Base-by-base conservation (phyloP, 2,113 vertebrate genomes). In the Acanthisitta chloris region DNA sequence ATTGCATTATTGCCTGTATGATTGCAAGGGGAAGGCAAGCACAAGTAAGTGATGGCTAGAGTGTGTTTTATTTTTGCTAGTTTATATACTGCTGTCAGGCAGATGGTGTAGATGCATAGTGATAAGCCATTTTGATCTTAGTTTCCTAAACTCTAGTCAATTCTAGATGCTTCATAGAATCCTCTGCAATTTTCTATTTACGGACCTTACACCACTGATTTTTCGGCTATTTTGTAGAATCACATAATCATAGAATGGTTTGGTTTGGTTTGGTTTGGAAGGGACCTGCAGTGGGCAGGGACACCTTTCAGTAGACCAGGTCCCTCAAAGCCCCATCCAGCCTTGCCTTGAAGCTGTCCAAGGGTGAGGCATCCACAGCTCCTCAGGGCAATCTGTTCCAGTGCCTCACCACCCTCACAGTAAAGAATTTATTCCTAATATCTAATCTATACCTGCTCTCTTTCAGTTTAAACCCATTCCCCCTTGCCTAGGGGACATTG, bases 31-130 rank as follows among this genome's bases (percentile, higher is more conserved):
- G 48, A 87, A 91, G 62, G 36, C 42, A 66, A 80, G 11, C 29
- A 71, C 49, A 28, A 79, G 15, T 85, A 57, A 61, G 8, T 43
- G 57, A 65, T 59, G 31, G 61, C 59, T 74, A 67, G n/a, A 43
- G 10, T 71, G 15, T 0, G 0, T 31, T 20, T 77, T 86, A 77
- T 13, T 52, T 43, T 54, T 24, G 5, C 40, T 83, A 0, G 38
- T 91, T 73, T 90, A 12, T 49, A 4, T 58, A 29, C 18, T 76
- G 8, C 43, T 64, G 14, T 18, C 55, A 54, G 88, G 85, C 51
- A 70, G 88, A 49, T 76, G 59, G 72, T 67, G 26, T 36, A 54
- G 61, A 51, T 88, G 61, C 79, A 64, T 52, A 76, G 48, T 43
- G 83, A 26, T 62, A 48, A 74, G 62, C 67, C 59, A 1, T 81